phyloP scores from a whole-genome alignment of 1,140 invertebrate genomes.

The Drosophila cardini region DNA sequence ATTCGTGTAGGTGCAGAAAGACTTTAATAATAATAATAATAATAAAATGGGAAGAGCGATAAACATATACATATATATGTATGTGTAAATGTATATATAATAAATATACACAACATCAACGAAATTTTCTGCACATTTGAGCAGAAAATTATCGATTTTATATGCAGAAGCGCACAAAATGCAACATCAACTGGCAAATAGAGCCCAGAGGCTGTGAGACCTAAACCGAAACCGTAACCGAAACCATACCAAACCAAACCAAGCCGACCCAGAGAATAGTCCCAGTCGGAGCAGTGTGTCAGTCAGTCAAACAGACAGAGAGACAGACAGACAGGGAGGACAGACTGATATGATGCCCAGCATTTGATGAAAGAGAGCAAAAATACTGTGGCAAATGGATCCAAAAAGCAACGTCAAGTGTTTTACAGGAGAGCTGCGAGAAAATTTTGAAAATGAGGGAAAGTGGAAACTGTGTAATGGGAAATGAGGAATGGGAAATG shows the following conservation, averaged over 20 bases:
- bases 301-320: neutral
- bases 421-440: conserved; percentile 2
- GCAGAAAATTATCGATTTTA: conserved; percentile 83
- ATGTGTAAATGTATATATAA: conserved; percentile 11
- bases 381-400: conserved; percentile 18
- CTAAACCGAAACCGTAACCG: conserved; percentile 13
- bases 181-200: conserved; percentile 75
- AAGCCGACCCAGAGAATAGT: neutral
- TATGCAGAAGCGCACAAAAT: conserved; percentile 63
- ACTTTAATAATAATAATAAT: conserved; percentile 6
- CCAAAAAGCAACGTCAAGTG: conserved; percentile 32
- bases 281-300: neutral
- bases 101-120: conserved; percentile 61
- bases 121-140: conserved; percentile 82
- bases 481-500: neutral
- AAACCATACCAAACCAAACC: conserved; percentile 1
- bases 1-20: conserved; percentile 1
- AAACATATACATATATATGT: neutral
- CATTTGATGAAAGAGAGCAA: conserved; percentile 33
- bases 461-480: neutral
- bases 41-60: neutral
- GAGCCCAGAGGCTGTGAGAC: conserved; percentile 42
- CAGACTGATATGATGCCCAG: conserved; percentile 42
- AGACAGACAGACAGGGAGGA: conserved; percentile 16
- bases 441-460: neutral